Evolutionary conservation across 2,888 invertebrate genomes (phyloP).

Genomic region (Dasypolia templi): DNA sequence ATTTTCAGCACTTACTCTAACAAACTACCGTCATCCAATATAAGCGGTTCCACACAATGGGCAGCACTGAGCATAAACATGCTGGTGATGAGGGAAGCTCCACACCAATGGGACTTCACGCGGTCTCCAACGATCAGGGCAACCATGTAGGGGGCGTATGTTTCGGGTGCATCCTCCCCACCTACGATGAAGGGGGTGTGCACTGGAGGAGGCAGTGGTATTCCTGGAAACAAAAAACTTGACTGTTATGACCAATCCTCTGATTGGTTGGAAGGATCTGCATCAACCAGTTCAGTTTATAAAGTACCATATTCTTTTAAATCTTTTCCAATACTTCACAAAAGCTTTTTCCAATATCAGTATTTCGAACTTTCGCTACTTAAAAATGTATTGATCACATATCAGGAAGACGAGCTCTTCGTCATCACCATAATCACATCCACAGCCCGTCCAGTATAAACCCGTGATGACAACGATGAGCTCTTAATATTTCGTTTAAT

Average conservation of each 20-base stretch:
- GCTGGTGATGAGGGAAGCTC: constrained; percentile 61
- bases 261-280: no score
- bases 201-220: constrained; percentile 19
- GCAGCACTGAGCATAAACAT: constrained; percentile 63
- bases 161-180: constrained; percentile 60
- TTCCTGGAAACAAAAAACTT: constrained; percentile 23
- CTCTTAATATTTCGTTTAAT: background rate
- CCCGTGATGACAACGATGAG: no score
- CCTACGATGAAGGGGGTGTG: constrained; percentile 59
- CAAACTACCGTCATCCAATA: constrained; percentile 31
- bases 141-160: constrained; percentile 63
- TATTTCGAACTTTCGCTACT: no score
- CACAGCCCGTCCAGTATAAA: background rate
- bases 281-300: no score
- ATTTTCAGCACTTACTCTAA: constrained; percentile 47
- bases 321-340: no score
- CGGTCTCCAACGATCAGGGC: constrained; percentile 49
- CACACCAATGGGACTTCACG: constrained; percentile 56
- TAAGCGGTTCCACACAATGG: constrained; percentile 61
- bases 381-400: background rate
- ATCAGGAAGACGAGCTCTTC: background rate
- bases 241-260: no score
- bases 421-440: background rate
- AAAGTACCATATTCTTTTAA: no score
- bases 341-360: no score